A percentile compares a stretch with the other conserved stretches of the same genome.
phyloP scores from a whole-genome alignment of 2,797 vertebrate species.

The Ctenopoma kingsleyae region DNA sequence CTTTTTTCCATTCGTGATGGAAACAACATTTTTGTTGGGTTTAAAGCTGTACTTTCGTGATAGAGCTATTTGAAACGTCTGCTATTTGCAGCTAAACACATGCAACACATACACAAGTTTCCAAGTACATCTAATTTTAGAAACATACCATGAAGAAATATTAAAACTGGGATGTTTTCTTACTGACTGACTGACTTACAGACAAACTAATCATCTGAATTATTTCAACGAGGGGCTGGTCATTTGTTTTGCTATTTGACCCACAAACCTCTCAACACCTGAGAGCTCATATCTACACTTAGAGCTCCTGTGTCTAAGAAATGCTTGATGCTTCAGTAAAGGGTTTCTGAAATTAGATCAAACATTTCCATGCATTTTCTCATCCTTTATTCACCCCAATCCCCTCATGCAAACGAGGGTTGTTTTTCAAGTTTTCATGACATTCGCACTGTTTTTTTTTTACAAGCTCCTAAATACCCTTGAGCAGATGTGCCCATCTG shows the following conservation, averaged over 20 bases:
- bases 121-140: background rate
- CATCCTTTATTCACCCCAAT: slow-evolving; percentile 22
- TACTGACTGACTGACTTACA: slow-evolving; percentile 5
- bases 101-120: slow-evolving; percentile 7
- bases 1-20: background rate
- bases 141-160: slow-evolving; percentile 4
- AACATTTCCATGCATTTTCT: slow-evolving; percentile 20
- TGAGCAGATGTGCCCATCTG: slow-evolving; percentile 68
- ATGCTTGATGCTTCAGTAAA: slow-evolving; percentile 36
- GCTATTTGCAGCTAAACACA: background rate
- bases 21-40: slow-evolving; percentile 4
- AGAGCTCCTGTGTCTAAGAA: slow-evolving; percentile 18
- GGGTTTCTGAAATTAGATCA: slow-evolving; percentile 33
- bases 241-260: slow-evolving; percentile 26
- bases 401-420: slow-evolving; percentile 24
- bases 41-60: background rate
- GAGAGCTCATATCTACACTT: background rate
- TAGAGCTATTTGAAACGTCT: background rate
- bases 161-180: background rate
- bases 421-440: slow-evolving; percentile 49
- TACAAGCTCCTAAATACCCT: slow-evolving; percentile 43
- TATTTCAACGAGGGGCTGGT: slow-evolving; percentile 7
- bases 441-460: slow-evolving; percentile 20
- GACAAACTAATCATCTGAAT: slow-evolving; percentile 14
- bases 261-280: slow-evolving; percentile 24